phyloP scores from a whole-genome alignment of 2,797 vertebrate genomes.

The Poeciliopsis paucimaculata region DNA sequence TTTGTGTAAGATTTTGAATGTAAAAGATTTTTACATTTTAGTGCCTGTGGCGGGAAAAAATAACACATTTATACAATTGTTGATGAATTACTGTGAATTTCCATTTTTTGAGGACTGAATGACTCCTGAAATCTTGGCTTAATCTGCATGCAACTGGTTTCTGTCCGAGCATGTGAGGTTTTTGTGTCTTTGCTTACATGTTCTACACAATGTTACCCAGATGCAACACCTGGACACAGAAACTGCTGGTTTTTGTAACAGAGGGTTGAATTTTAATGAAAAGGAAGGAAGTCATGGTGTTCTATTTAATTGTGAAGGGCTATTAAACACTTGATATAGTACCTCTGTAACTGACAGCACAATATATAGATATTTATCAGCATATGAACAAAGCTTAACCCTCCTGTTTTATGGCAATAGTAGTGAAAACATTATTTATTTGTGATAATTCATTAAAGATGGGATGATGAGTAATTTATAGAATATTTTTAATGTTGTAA shows the following conservation, averaged over 20 bases:
- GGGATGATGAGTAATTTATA: not conserved
- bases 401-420: not conserved
- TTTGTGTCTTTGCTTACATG: constrained; percentile 32
- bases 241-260: constrained; percentile 6
- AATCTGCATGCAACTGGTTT: constrained; percentile 59
- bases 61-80: not conserved
- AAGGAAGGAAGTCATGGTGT: constrained; percentile 30
- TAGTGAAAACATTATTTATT: not conserved
- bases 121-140: constrained; percentile 30
- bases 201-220: constrained; percentile 27
- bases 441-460: not conserved
- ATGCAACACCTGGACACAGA: constrained; percentile 35
- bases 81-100: constrained; percentile 30
- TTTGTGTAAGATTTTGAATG: constrained; percentile 59
- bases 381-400: not conserved
- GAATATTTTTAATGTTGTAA: constrained; percentile 14
- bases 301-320: constrained; percentile 73
- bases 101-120: constrained; percentile 2
- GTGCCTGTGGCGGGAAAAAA: constrained; percentile 60
- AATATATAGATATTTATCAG: constrained; percentile 7
- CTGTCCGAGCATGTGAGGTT: constrained; percentile 38
- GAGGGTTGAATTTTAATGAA: not conserved
- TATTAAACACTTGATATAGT: constrained; percentile 60
- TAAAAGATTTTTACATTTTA: constrained; percentile 56
- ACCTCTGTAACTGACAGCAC: constrained; percentile 61